phyloP scores from a whole-genome alignment of 2,888 invertebrate genomes.

The Drosophila diplacantha region DNA sequence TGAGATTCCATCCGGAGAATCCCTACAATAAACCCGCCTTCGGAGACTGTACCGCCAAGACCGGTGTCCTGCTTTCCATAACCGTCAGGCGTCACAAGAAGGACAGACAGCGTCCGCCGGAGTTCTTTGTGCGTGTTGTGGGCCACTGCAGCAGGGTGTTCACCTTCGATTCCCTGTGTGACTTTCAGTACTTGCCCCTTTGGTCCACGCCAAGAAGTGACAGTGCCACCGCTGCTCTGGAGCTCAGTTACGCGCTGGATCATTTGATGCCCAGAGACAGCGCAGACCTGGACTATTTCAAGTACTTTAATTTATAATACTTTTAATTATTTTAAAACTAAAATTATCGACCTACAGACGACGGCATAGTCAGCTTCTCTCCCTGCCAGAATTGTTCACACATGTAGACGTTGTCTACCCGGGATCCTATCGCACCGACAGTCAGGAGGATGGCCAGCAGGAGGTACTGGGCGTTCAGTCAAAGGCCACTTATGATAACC shows the following conservation, averaged over 20 bases:
- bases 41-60: constrained; percentile 82
- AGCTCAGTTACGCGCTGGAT: constrained; percentile 80
- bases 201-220: constrained; percentile 74
- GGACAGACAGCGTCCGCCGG: constrained; percentile 56
- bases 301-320: constrained; percentile 39
- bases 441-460: constrained; percentile 76
- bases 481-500: constrained; percentile 80
- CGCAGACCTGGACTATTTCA: constrained; percentile 81
- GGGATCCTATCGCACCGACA: constrained; percentile 73
- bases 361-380: constrained; percentile 80
- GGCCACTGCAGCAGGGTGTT: constrained; percentile 72
- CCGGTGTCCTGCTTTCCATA: constrained; percentile 87
- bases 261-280: constrained; percentile 81
- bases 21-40: constrained; percentile 87
- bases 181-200: constrained; percentile 95
- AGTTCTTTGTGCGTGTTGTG: constrained; percentile 67
- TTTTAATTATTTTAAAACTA: neutral
- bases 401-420: constrained; percentile 83
- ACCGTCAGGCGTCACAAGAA: constrained; percentile 80
- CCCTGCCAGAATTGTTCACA: constrained; percentile 88
- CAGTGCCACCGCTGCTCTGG: constrained; percentile 27
- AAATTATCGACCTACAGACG: constrained; percentile 43
- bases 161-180: constrained; percentile 82
- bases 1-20: constrained; percentile 89
- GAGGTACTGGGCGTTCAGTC: constrained; percentile 79